Evolutionary conservation across 2,797 vertebrate species (phyloP).

Genomic region (Moxostoma hubbsi): DNA sequence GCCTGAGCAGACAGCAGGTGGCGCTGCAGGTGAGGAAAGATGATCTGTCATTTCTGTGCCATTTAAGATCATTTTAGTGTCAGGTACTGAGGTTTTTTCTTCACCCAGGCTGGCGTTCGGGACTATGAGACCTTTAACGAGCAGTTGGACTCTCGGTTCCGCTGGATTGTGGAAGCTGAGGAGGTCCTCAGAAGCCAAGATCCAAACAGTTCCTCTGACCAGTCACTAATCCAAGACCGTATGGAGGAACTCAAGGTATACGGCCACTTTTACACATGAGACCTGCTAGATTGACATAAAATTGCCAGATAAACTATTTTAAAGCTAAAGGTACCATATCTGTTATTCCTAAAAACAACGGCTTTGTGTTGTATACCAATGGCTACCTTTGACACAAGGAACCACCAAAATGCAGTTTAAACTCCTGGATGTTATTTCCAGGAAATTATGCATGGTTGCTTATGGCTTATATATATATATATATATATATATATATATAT

Average conservation of each 20-base stretch:
- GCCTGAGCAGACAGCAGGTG: conserved; percentile 87
- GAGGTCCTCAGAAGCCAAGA: conserved; percentile 85
- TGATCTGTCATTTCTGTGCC: not conserved
- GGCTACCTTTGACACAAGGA: no score
- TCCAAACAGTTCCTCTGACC: conserved; percentile 83
- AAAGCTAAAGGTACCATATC: no score
- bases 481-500: no score
- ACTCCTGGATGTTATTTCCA: no score
- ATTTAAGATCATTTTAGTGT: not conserved
- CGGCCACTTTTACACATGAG: not conserved
- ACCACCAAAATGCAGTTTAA: no score
- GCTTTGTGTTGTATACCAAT: no score
- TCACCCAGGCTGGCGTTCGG: conserved; percentile 81
- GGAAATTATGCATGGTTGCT: no score
- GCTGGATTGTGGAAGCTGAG: conserved; percentile 83
- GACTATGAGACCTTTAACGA: conserved; percentile 88
- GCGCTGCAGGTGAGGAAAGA: conserved; percentile 83
- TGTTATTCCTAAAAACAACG: no score
- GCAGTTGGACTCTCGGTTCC: conserved; percentile 81
- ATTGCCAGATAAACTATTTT: no score
- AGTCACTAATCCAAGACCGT: conserved; percentile 79
- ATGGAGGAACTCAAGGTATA: conserved; percentile 94
- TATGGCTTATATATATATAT: no score
- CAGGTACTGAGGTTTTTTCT: not conserved
- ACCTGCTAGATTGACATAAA: no score